Conservation (phyloP, 2,113 vertebrate species). For the Mesembrinibis cayennensis region DNA sequence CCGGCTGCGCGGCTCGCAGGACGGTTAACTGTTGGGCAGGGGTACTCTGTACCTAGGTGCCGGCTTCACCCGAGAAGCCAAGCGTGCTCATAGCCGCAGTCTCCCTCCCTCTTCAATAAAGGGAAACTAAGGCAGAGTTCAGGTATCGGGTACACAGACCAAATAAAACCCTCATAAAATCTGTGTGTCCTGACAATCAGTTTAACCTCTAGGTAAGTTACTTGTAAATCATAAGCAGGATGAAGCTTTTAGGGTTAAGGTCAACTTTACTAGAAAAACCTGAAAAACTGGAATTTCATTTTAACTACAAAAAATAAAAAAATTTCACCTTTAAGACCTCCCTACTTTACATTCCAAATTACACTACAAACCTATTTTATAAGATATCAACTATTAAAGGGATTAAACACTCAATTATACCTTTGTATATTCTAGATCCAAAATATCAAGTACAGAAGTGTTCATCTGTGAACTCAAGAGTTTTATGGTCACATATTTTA, state of each 20-base stretch:
- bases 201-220: not conserved
- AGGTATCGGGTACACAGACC: fast-evolving
- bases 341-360: not conserved
- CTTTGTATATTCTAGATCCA: not conserved
- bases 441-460: not conserved
- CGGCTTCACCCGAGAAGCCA: not conserved
- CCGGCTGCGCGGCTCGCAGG: not conserved
- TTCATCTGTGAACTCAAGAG: not conserved
- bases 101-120: not conserved
- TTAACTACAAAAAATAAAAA: not conserved
- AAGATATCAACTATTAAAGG: not conserved
- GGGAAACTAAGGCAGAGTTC: not conserved
- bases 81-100: fast-evolving
- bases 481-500: not conserved
- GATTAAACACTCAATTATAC: not conserved
- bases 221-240: not conserved
- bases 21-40: not conserved
- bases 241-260: not conserved
- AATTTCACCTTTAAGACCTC: not conserved
- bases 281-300: not conserved
- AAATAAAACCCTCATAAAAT: not conserved
- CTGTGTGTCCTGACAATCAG: not conserved
- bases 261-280: not conserved
- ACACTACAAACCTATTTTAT: not conserved
- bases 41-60: fast-evolving